These are phyloP conservation scores for Crossaster papposus DNA, from an alignment of 53 echinoderm and acorn worm genomes.

Conservation along the genomic window DNA sequence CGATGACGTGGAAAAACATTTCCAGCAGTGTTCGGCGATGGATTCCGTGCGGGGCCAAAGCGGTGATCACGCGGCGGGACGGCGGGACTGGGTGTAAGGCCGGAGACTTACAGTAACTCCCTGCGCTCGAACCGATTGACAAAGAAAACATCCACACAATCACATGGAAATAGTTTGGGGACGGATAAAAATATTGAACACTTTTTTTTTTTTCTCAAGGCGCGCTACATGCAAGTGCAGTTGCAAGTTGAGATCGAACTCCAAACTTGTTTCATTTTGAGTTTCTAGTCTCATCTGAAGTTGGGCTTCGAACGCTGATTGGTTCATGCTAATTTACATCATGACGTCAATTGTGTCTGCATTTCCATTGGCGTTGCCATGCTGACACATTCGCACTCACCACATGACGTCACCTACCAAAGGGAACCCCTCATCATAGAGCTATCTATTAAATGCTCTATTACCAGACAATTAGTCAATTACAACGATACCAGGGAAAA, in stretches of 20 bases:
- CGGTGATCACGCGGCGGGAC: slow-evolving; percentile 34
- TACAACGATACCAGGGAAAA: too few relatives aligned
- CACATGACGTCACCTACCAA: too few relatives aligned
- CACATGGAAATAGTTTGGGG: neutral
- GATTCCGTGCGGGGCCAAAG: slow-evolving; percentile 38
- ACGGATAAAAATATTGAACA: slow-evolving; percentile 2
- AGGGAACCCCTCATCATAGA: too few relatives aligned
- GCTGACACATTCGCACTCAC: neutral
- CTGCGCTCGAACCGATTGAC: neutral
- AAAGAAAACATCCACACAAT: slow-evolving; percentile 27
- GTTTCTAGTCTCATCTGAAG: neutral
- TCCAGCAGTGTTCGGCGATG: slow-evolving; percentile 56
- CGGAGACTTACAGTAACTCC: slow-evolving; percentile 41
- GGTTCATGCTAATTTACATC: neutral
- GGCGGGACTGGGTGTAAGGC: slow-evolving; percentile 33
- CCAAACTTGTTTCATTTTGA: neutral
- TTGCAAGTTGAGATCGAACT: neutral
- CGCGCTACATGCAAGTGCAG: neutral
- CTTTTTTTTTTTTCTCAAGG: neutral
- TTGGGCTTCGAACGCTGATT: neutral
- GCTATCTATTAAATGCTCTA: too few relatives aligned
- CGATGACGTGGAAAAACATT: slow-evolving; percentile 42
- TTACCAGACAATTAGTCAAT: too few relatives aligned
- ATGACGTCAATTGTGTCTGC: neutral
- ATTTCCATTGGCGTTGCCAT: neutral